A percentile compares a stretch with the other conserved stretches of the same genome.
Evolutionary conservation across 2,113 vertebrate species (phyloP).

Genomic region (Gobio gobio): DNA sequence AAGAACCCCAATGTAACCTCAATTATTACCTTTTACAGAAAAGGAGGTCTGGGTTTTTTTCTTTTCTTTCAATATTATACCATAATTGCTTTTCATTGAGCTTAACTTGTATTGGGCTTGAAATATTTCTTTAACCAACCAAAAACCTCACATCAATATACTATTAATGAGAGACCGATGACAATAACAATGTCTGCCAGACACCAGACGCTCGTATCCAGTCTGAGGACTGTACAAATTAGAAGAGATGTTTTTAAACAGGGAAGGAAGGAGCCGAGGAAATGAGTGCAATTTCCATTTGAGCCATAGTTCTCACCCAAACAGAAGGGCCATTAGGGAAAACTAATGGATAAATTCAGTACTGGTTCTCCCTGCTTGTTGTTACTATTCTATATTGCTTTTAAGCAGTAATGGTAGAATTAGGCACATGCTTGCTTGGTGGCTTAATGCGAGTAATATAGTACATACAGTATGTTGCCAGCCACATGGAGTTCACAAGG

Average conservation of each 20-base stretch:
- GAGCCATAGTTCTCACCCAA: constrained; percentile 52
- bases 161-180: not conserved
- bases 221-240: constrained; percentile 26
- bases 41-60: no score
- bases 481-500: not conserved
- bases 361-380: constrained; percentile 62
- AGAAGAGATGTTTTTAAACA: not conserved
- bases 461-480: not conserved
- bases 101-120: not conserved
- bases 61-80: not conserved
- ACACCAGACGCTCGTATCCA: not conserved
- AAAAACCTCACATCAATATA: not conserved
- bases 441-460: not conserved
- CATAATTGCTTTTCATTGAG: not conserved
- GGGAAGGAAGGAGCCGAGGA: constrained; percentile 70
- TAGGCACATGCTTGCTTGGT: not conserved
- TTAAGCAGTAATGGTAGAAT: not conserved
- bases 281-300: constrained; percentile 70
- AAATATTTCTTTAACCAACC: not conserved
- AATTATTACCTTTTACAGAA: not conserved
- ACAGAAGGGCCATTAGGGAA: constrained; percentile 55
- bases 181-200: not conserved
- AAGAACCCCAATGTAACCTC: no score
- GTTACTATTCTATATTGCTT: constrained; percentile 22
- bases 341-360: constrained; percentile 50